Conservation (phyloP, 2,888 invertebrate genomes). For the Dasysyrphus tricinctus region DNA sequence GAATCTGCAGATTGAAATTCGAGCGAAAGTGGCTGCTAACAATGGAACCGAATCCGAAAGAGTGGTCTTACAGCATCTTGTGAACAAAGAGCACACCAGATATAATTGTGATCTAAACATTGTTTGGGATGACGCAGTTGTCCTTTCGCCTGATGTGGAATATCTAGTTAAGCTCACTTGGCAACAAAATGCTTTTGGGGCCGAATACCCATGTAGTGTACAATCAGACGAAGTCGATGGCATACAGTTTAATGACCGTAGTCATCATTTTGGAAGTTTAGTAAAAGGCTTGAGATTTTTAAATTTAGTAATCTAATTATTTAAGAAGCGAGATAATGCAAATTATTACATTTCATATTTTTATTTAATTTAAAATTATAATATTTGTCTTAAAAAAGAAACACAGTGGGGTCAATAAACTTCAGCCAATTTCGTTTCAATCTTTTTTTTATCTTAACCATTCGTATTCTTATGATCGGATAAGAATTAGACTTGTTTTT, state of each 20-base stretch:
- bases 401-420: constrained; percentile 79
- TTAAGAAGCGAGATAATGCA: not conserved
- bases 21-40: constrained; percentile 58
- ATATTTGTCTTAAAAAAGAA: constrained; percentile 24
- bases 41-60: constrained; percentile 35
- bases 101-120: constrained; percentile 82
- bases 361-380: constrained; percentile 31
- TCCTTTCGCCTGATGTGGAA: constrained; percentile 80
- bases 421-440: constrained; percentile 38
- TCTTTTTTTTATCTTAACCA: constrained; percentile 17
- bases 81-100: constrained; percentile 79
- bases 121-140: constrained; percentile 79
- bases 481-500: constrained; percentile 39
- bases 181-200: constrained; percentile 80
- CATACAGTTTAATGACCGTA: constrained; percentile 80
- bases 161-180: constrained; percentile 81
- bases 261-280: constrained; percentile 80
- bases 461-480: constrained; percentile 17
- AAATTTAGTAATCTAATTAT: constrained; percentile 78
- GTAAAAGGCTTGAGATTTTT: constrained; percentile 81
- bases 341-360: not conserved
- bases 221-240: constrained; percentile 80
- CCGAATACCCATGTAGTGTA: constrained; percentile 82
- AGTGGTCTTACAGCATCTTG: constrained; percentile 78
- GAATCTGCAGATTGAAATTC: constrained; percentile 80